Conservation (phyloP, 2,888 invertebrate genomes). For the Hirtodrosophila confusa region DNA sequence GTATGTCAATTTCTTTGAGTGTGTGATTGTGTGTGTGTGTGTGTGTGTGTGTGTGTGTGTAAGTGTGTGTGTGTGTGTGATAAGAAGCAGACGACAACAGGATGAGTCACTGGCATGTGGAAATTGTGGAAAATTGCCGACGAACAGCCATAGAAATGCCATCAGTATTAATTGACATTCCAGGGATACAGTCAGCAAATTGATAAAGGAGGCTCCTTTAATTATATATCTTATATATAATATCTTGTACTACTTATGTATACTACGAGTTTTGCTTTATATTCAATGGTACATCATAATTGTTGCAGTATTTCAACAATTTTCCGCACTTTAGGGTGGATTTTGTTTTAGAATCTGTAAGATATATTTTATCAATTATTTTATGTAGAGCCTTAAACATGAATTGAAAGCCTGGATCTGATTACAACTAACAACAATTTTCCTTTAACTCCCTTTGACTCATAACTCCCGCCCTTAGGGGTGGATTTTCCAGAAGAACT, state of each 20-base stretch:
- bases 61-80: conserved; percentile 6
- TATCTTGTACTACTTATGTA: background rate
- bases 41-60: conserved; percentile 3
- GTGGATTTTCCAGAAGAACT: too few relatives aligned
- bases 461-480: too few relatives aligned
- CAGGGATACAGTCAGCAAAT: conserved; percentile 2
- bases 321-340: too few relatives aligned
- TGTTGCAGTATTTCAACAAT: too few relatives aligned
- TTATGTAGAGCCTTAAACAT: too few relatives aligned
- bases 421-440: too few relatives aligned
- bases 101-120: conserved; percentile 52
- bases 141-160: conserved; percentile 33
- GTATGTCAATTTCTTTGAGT: conserved; percentile 28
- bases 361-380: too few relatives aligned
- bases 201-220: background rate
- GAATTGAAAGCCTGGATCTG: too few relatives aligned
- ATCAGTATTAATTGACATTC: conserved; percentile 16
- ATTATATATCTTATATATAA: background rate
- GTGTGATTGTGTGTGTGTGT: conserved; percentile 3
- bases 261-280: too few relatives aligned
- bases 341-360: too few relatives aligned
- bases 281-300: too few relatives aligned
- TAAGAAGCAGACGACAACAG: conserved; percentile 54
- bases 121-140: conserved; percentile 25
- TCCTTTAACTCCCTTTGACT: too few relatives aligned